Evolutionary conservation across 2,113 vertebrate species (phyloP), one percentile per base, ranked within the genome.

Genomic region (Monarcha castaneiventris): DNA sequence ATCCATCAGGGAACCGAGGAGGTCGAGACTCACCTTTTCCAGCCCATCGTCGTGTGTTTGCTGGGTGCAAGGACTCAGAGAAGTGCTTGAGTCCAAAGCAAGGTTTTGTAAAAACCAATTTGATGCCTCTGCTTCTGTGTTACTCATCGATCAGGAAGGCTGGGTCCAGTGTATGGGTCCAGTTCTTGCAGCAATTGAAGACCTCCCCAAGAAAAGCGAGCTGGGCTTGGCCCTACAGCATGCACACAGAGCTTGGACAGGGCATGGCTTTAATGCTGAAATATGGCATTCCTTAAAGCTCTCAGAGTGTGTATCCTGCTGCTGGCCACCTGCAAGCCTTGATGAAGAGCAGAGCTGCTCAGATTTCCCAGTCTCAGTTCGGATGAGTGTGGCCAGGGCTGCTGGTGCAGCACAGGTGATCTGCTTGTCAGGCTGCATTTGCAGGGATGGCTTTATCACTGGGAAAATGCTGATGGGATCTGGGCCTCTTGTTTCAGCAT

Each of bases 31-130:
- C 48, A 25, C 20, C 27, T 66, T 39, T 66, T 55, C 58, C 63
- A 78, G 37, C 51, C 11, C n/a, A 3, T 30, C 0, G 0, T 26
- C 1, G 0, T 29, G n/a, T 29, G 68, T 46, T 43, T 68, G 41
- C 41, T 64, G 55, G 17, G 30, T 55, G 44, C 27, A n/a, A 64
- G 46, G 41, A 32, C 69, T 64, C 39, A 32, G 10, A 88, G n/a
- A 35, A 37, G 13, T 25, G 12, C 19, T 64, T 5, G 26, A 59
- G 46, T 51, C 55, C 71, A 35, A 4, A 49, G 54, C 5, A 29
- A n/a, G 23, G 16, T 59, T 74, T 73, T 87, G 8, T 73, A 29
- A 55, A 87, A 72, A 6, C 22, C 2, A 13, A 14, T 43, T 26
- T 32, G 18, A 10, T 48, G 33, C 22, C 27, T 77, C 62, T 59